Conservation (phyloP, 1,140 invertebrate species). For the Metaphire vulgaris region DNA sequence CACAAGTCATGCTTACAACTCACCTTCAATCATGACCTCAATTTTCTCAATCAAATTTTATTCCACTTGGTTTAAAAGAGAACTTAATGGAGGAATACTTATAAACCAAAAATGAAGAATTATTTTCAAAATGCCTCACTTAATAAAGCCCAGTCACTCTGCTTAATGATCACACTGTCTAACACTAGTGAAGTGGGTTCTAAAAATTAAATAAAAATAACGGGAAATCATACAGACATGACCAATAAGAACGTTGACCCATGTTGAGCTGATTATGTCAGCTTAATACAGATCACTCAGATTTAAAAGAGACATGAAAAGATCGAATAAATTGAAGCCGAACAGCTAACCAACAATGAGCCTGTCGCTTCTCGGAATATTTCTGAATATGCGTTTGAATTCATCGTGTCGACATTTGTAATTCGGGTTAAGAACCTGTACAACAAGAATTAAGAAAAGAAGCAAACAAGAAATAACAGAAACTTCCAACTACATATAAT, state of each 20-base stretch:
- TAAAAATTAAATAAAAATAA: neutral
- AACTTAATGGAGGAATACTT: too few relatives aligned
- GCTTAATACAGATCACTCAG: neutral
- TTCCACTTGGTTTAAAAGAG: too few relatives aligned
- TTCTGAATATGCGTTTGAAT: conserved; percentile 85
- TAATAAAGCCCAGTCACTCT: too few relatives aligned
- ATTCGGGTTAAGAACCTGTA: conserved; percentile 72
- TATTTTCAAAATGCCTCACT: too few relatives aligned
- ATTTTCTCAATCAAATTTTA: too few relatives aligned
- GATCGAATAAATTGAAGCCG: conserved; percentile 42
- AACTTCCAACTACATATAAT: neutral
- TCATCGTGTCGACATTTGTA: conserved; percentile 87
- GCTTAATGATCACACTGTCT: too few relatives aligned
- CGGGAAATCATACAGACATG: neutral
- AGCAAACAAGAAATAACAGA: too few relatives aligned
- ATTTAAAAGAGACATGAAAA: neutral
- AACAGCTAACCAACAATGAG: conserved; percentile 82
- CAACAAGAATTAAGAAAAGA: neutral
- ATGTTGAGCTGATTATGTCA: neutral
- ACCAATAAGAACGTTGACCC: neutral
- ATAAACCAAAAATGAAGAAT: too few relatives aligned
- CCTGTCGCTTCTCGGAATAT: conserved; percentile 81
- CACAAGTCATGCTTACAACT: too few relatives aligned
- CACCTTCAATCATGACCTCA: too few relatives aligned
- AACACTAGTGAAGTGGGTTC: neutral